Conservation (phyloP, 2,113 vertebrate species). For the Ibidorhyncha struthersii region DNA sequence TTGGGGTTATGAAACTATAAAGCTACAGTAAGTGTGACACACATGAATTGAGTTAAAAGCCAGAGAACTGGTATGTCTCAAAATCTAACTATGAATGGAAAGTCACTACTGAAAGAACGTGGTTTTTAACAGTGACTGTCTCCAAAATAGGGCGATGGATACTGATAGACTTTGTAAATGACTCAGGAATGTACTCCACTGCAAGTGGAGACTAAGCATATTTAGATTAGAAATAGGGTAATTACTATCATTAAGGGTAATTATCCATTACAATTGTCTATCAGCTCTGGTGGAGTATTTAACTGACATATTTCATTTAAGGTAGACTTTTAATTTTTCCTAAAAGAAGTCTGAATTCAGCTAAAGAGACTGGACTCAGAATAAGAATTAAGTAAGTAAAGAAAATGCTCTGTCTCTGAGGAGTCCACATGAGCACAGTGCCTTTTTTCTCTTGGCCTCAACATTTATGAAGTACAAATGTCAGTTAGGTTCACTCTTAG, state of each 20-base stretch:
- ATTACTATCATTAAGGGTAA: neutral
- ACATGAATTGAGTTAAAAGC: neutral
- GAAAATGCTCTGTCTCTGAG: neutral
- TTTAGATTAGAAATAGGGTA: neutral
- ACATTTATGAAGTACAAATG: neutral
- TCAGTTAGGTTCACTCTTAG: neutral
- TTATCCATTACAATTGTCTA: neutral
- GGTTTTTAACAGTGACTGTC: neutral
- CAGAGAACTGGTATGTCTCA: neutral
- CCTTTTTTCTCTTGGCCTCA: neutral
- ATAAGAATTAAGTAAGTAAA: neutral
- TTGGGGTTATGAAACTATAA: neutral
- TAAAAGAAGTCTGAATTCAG: neutral
- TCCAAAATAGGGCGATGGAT: neutral
- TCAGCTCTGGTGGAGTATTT: neutral
- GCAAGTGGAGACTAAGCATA: neutral
- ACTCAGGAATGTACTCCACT: neutral
- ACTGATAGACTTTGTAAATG: neutral
- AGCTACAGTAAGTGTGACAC: neutral
- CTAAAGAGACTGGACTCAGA: neutral
- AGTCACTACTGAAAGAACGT: neutral
- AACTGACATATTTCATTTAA: neutral
- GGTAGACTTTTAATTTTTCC: neutral
- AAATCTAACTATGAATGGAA: neutral
- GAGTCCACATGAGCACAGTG: neutral